Evolutionary conservation across 2,888 invertebrate species (phyloP).

Genomic region (Leucoma salicis): DNA sequence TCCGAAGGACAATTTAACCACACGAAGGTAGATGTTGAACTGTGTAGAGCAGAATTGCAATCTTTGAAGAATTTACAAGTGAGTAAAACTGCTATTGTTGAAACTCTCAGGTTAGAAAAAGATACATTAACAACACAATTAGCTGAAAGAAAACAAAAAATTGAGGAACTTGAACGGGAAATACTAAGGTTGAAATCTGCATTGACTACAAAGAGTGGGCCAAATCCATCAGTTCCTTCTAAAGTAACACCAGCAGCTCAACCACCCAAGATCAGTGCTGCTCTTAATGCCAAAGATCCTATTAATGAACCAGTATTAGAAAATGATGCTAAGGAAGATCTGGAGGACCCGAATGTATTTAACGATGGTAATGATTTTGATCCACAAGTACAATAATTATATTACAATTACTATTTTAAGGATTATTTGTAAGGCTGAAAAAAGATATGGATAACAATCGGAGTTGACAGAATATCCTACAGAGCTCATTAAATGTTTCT

Average conservation of each 20-base stretch:
- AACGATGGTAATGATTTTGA: conserved; percentile 71
- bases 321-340: conserved; percentile 75
- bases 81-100: conserved; percentile 68
- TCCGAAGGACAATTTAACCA: conserved; percentile 64
- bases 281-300: conserved; percentile 57
- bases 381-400: conserved; percentile 39
- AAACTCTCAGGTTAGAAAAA: conserved; percentile 71
- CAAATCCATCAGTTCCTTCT: conserved; percentile 46
- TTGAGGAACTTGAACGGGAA: conserved; percentile 68
- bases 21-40: conserved; percentile 61
- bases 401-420: conserved; percentile 22
- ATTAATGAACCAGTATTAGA: conserved; percentile 67
- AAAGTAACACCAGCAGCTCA: conserved; percentile 68
- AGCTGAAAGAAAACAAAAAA: conserved; percentile 61
- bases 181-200: conserved; percentile 58
- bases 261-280: conserved; percentile 64
- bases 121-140: conserved; percentile 65
- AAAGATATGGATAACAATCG: no score
- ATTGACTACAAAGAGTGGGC: conserved; percentile 62
- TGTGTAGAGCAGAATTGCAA: conserved; percentile 72
- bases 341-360: conserved; percentile 68
- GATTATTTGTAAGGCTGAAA: conserved; percentile 24
- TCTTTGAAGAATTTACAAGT: conserved; percentile 74
- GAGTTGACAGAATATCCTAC: no score
- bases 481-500: no score